Evolutionary conservation across 2,113 vertebrate species (phyloP).

Genomic region (Paedocypris sp.): DNA sequence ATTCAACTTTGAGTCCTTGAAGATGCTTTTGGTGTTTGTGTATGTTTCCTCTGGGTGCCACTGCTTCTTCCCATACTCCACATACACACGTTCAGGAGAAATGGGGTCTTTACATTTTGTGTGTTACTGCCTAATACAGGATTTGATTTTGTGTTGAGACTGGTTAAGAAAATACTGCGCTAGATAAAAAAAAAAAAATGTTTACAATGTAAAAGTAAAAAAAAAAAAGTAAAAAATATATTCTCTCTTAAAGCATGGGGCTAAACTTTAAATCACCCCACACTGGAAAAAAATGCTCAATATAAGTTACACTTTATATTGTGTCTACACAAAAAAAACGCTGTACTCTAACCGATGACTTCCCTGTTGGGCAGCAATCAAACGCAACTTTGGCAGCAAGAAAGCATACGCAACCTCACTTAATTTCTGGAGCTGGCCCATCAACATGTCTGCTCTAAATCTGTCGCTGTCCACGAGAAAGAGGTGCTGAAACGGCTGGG

Average conservation of each 20-base stretch:
- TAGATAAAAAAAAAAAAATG: neutral
- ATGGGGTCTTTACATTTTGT: no score
- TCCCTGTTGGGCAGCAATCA: conserved; percentile 13
- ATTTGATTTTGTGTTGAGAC: no score
- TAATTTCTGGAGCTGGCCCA: conserved; percentile 20
- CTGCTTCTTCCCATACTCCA: no score
- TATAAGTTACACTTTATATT: neutral
- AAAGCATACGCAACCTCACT: conserved; percentile 19
- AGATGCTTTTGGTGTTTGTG: no score
- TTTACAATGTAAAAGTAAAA: no score
- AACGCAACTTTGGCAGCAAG: conserved; percentile 5
- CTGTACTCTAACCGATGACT: neutral
- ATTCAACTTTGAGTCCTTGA: no score
- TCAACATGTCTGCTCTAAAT: conserved; percentile 26
- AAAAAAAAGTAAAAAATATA: no score
- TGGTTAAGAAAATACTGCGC: no score
- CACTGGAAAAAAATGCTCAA: neutral
- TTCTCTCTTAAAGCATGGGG: neutral
- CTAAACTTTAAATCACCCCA: neutral
- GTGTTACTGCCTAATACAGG: no score
- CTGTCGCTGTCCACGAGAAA: conserved; percentile 24
- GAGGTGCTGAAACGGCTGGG: conserved; percentile 20
- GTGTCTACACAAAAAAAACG: neutral
- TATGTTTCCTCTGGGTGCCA: no score
- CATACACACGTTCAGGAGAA: no score